Conservation (phyloP, 2,888 invertebrate species). For the Alentia gelatinosa region DNA sequence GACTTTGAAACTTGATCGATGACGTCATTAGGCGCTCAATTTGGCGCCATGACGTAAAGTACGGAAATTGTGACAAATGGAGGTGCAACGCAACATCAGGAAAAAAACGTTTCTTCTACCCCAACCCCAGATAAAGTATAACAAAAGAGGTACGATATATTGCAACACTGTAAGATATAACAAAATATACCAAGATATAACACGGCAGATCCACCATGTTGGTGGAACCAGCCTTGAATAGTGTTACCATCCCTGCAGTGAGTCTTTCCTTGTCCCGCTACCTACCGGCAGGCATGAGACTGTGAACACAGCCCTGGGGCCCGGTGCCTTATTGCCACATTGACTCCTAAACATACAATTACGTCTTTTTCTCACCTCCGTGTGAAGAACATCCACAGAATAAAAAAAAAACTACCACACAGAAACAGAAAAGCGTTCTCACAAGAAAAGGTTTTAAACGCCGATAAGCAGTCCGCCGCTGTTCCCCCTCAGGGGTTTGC, state of each 20-base stretch:
- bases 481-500: neutral
- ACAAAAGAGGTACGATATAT: too few species aligned
- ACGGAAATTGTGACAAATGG: too few species aligned
- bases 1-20: neutral
- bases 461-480: neutral
- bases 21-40: neutral
- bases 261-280: neutral
- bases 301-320: neutral
- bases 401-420: neutral
- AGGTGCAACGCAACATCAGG: too few species aligned
- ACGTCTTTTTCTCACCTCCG: neutral
- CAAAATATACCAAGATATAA: too few species aligned
- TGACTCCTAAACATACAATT: neutral
- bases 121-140: too few species aligned
- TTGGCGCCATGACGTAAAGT: too few species aligned
- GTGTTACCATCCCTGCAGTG: neutral
- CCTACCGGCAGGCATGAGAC: neutral
- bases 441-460: neutral
- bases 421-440: neutral
- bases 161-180: too few species aligned
- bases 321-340: neutral
- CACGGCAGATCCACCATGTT: too few species aligned
- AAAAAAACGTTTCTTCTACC: too few species aligned
- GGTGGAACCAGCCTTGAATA: too few species aligned
- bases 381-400: too few species aligned